Evolutionary conservation across 2,888 invertebrate genomes (phyloP), one percentile per base, ranked within the genome.

Genomic region (Emmelina monodactyla): DNA sequence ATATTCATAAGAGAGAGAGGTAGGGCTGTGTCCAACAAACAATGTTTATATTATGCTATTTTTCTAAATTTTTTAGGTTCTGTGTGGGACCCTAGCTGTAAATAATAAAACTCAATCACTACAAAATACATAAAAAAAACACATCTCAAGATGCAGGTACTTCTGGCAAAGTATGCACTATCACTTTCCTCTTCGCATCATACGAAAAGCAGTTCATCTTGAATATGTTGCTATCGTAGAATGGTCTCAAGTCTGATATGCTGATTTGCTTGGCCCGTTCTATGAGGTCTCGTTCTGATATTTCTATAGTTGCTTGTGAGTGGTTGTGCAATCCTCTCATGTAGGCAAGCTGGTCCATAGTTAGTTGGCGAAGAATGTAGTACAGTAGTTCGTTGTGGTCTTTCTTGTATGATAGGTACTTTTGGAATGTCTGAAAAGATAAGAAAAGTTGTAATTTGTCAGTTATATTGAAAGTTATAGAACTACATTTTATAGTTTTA

Each of bases 351-450:
- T 96, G 94, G 67, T 98, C 97, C 59, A 93, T 86, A 0, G 94
- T 88, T 38, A 99, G 83, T 58, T 98, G 97, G 14, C 96, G 89
- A 34, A 99, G 83, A 46, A 98, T 89, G 70, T 96, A 99, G 73
- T 97, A 92, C 0, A 99, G 78, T 14, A 99, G 82, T 62, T 99
- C 98, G 53, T 95, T 93, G 81, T 97, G 94, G 68, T 99, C 97
- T 55, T 94, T 92, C 61, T 94, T 94, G 84, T 90, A 98, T 0
- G 92, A 82, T 31, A 99, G 79, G 73, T 96, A 97, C 47, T 92
- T 89, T 53, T 92, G 90, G 87, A 99, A 99, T 50, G 91, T 91
- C 91, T 94, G 80, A 3, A 80, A 80, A 41, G 53, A 5, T 33
- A 31, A 22, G 14, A 15, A 31, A 9, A 32, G 7, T n/a, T n/a